phyloP scores from a whole-genome alignment of 2,797 vertebrate genomes.

The Acanthurus lineatus region DNA sequence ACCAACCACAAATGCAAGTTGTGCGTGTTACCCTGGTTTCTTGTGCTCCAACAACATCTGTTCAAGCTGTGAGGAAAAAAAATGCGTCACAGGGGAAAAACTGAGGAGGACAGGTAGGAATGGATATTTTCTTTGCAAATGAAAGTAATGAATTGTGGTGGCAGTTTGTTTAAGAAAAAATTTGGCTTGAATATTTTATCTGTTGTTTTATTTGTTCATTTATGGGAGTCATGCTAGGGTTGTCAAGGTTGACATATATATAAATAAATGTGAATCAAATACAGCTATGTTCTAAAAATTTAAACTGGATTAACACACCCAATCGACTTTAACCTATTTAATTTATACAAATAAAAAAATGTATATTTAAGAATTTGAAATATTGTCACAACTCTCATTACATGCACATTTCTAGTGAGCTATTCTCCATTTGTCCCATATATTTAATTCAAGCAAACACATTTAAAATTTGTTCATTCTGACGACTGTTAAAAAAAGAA shows the following conservation, averaged over 20 bases:
- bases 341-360: background rate
- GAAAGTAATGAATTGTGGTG: background rate
- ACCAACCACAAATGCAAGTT: slow-evolving; percentile 55
- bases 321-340: background rate
- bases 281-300: background rate
- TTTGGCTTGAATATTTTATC: background rate
- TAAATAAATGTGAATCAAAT: background rate
- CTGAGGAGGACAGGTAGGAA: slow-evolving; percentile 58
- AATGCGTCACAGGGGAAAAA: slow-evolving; percentile 53
- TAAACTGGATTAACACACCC: background rate
- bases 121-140: background rate
- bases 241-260: background rate
- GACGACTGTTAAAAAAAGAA: background rate
- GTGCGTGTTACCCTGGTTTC: slow-evolving; percentile 65
- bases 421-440: no score
- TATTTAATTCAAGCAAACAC: no score
- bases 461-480: no score
- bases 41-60: slow-evolving; percentile 72
- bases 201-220: background rate
- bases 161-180: background rate
- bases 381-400: background rate
- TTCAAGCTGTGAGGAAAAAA: slow-evolving; percentile 53
- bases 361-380: background rate
- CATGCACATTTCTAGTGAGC: background rate
- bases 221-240: background rate